Evolutionary conservation across 2,888 invertebrate species (phyloP).

Genomic region (Eudasyphora cyanicolor): DNA sequence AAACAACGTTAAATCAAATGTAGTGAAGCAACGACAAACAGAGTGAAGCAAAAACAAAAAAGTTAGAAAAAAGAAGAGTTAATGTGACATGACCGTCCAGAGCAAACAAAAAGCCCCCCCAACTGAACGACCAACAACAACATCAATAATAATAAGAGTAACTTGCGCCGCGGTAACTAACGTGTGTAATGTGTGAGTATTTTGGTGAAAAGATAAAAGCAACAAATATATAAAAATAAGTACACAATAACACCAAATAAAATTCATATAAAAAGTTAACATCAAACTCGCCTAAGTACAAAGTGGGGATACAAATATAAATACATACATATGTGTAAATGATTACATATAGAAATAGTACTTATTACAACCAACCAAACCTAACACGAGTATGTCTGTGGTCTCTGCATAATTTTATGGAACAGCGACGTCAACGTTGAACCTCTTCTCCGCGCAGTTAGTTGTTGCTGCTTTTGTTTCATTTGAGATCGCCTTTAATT

Average conservation of each 20-base stretch:
- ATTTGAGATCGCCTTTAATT: conserved; percentile 13
- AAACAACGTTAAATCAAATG: not conserved
- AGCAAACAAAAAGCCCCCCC: too few species aligned
- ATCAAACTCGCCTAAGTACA: not conserved
- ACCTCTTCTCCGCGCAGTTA: too few species aligned
- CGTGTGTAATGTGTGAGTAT: too few species aligned
- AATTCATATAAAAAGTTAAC: conserved; percentile 5
- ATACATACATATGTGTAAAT: not conserved
- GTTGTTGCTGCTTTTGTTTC: too few species aligned
- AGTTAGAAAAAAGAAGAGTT: not conserved
- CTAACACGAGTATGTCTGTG: not conserved
- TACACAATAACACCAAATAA: too few species aligned
- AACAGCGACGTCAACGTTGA: not conserved
- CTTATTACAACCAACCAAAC: too few species aligned
- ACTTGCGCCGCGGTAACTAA: too few species aligned
- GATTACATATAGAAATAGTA: not conserved
- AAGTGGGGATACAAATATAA: too few species aligned
- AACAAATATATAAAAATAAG: not conserved
- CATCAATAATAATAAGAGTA: not conserved
- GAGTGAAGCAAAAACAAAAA: conserved; percentile 1
- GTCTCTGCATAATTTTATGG: conserved; percentile 23
- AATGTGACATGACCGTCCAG: conserved; percentile 1
- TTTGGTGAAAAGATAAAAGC: not conserved
- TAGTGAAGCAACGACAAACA: conserved; percentile 30
- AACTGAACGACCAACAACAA: not conserved